Conservation (phyloP, 2,888 invertebrate genomes). For the Lasioglossum zephyrum region DNA sequence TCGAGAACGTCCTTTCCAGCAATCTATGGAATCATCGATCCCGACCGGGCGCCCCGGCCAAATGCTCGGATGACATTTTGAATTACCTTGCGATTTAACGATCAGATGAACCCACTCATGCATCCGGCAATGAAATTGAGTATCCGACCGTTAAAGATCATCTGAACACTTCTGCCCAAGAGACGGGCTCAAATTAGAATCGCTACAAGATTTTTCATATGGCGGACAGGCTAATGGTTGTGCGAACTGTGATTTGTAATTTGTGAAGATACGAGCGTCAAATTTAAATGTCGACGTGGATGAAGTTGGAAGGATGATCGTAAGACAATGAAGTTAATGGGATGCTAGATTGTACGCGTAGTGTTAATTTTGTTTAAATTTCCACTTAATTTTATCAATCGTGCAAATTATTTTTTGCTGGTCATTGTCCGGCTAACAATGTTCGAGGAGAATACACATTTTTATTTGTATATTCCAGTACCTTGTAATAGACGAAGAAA, state of each 20-base stretch:
- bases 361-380: neutral
- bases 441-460: too few species aligned
- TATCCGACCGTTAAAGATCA: slow-evolving; percentile 2
- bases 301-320: neutral
- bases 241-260: neutral
- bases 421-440: too few species aligned
- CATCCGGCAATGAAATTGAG: slow-evolving; percentile 2
- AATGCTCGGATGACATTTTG: slow-evolving; percentile 13
- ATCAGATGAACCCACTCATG: slow-evolving; percentile 1
- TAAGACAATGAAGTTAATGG: neutral
- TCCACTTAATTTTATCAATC: neutral
- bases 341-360: neutral
- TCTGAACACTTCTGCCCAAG: neutral
- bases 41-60: neutral
- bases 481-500: too few species aligned
- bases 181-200: neutral
- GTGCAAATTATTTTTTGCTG: neutral
- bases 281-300: neutral
- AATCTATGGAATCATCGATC: slow-evolving; percentile 18
- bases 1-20: slow-evolving; percentile 48
- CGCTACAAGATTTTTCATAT: neutral
- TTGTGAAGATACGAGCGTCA: neutral
- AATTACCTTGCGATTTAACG: neutral
- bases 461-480: too few species aligned
- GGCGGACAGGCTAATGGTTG: neutral